Evolutionary conservation across 2,113 vertebrate genomes (phyloP).

Genomic region (Aramus guarauna): DNA sequence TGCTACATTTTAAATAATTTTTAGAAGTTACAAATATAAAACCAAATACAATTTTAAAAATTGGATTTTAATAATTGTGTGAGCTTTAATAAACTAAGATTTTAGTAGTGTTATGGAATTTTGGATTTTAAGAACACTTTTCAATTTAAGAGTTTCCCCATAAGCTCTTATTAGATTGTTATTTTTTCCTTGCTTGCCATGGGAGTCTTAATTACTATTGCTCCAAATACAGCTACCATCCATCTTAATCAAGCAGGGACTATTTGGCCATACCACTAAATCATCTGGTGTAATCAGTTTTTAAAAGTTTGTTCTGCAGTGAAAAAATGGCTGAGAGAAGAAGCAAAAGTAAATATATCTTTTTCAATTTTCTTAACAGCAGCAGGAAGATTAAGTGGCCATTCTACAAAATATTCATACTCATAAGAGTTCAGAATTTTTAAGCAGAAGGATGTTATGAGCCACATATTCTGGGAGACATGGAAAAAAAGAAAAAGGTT

Average conservation of each 20-base stretch:
- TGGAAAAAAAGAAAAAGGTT: background rate
- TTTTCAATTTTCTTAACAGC: background rate
- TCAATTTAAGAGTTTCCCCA: background rate
- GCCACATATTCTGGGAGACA: background rate
- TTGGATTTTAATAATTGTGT: background rate
- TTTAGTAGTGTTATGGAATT: background rate
- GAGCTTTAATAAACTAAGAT: background rate
- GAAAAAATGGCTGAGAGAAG: background rate
- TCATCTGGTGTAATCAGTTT: conserved; percentile 35
- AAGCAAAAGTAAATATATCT: background rate
- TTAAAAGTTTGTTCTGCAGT: conserved; percentile 32
- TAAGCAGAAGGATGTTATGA: background rate
- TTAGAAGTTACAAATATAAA: background rate
- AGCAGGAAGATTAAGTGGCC: background rate
- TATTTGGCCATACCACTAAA: conserved; percentile 35
- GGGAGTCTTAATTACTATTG: conserved; percentile 54
- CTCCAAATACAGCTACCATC: conserved; percentile 46
- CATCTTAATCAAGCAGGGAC: conserved; percentile 55
- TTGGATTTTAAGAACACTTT: background rate
- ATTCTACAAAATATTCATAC: background rate
- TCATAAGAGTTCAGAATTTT: background rate
- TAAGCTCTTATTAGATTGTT: conserved; percentile 38
- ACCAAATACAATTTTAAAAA: background rate
- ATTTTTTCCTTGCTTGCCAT: conserved; percentile 43
- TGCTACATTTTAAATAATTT: background rate